Evolutionary conservation across 2,113 vertebrate species (phyloP).

Genomic region (Excalfactoria chinensis): DNA sequence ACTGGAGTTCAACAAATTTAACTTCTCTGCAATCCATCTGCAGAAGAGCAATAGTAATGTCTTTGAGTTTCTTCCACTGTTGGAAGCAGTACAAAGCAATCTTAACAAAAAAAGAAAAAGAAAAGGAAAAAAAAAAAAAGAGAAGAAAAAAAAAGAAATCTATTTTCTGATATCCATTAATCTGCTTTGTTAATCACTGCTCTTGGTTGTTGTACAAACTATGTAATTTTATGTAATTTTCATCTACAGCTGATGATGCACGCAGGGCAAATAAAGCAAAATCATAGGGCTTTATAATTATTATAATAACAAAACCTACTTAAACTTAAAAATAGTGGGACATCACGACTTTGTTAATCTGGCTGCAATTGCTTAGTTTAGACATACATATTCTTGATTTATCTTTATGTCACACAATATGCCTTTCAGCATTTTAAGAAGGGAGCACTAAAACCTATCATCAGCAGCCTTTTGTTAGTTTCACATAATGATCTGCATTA

Average conservation of each 20-base stretch:
- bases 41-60: constrained; percentile 11
- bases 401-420: background rate
- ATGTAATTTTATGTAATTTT: constrained; percentile 13
- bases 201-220: background rate
- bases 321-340: background rate
- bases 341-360: background rate
- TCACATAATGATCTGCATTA: background rate
- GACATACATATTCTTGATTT: background rate
- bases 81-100: constrained; percentile 53
- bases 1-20: constrained; percentile 34
- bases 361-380: background rate
- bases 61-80: constrained; percentile 17
- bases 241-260: background rate
- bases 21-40: constrained; percentile 14
- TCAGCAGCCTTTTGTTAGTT: constrained; percentile 45
- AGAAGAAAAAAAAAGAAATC: background rate
- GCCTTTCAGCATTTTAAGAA: background rate
- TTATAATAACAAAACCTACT: background rate
- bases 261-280: constrained; percentile 5
- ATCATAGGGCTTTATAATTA: constrained; percentile 11
- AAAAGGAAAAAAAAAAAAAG: background rate
- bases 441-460: constrained; percentile 20
- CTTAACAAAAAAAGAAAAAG: background rate
- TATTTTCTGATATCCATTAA: constrained; percentile 26
- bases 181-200: constrained; percentile 21